Evolutionary conservation across 2,797 vertebrate genomes (phyloP).

Genomic region (Cottoperca gobio): DNA sequence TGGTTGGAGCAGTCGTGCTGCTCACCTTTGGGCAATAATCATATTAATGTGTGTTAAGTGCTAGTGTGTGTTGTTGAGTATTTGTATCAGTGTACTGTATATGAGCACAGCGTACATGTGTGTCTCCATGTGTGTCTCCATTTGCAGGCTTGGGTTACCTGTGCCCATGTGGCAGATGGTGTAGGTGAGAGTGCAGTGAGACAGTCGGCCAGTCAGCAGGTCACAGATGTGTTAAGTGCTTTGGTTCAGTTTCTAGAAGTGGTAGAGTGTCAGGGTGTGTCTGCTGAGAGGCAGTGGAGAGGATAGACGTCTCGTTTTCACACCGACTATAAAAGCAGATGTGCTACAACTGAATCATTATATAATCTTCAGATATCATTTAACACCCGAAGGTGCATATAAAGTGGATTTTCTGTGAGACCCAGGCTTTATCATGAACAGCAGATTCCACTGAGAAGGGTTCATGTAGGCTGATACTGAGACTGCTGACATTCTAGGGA

Average conservation of each 20-base stretch:
- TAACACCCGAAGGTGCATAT: background rate
- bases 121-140: conserved; percentile 51
- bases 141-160: conserved; percentile 71
- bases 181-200: conserved; percentile 73
- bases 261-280: conserved; percentile 58
- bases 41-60: background rate
- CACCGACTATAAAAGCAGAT: background rate
- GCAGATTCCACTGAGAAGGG: background rate
- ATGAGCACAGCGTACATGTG: background rate
- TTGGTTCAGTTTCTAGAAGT: conserved; percentile 54
- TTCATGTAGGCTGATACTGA: background rate
- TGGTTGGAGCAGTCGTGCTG: too few relatives aligned
- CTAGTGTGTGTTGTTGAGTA: background rate
- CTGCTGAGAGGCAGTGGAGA: conserved; percentile 31
- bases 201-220: conserved; percentile 37
- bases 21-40: background rate
- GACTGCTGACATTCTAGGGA: background rate
- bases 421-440: background rate
- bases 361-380: background rate
- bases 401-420: background rate
- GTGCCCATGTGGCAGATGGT: conserved; percentile 77
- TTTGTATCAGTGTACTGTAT: conserved; percentile 8
- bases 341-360: background rate
- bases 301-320: conserved; percentile 19
- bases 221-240: conserved; percentile 85